phyloP scores from a whole-genome alignment of 2,888 invertebrate species.

The Hybos culiciformis region DNA sequence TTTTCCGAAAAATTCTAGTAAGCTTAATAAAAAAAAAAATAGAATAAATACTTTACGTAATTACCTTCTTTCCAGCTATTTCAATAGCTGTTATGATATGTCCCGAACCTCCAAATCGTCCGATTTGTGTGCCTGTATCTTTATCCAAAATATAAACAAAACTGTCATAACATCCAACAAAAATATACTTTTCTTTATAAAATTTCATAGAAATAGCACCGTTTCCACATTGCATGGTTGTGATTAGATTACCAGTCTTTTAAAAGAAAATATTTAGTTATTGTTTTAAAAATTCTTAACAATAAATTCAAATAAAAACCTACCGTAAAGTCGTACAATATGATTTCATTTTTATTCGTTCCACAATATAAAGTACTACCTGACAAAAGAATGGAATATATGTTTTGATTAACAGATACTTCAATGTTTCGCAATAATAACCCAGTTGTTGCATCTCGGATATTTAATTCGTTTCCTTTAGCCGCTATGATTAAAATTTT shows the following conservation, averaged over 20 bases:
- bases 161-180: conserved; percentile 67
- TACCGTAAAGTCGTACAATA: conserved; percentile 62
- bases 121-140: conserved; percentile 39
- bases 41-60: conserved; percentile 1
- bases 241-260: conserved; percentile 50
- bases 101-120: conserved; percentile 53
- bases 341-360: conserved; percentile 55
- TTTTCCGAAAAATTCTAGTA: conserved; percentile 2
- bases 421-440: conserved; percentile 49
- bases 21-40: conserved; percentile 2
- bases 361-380: conserved; percentile 61
- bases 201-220: conserved; percentile 59
- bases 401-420: conserved; percentile 44
- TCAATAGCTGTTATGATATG: conserved; percentile 59
- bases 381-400: conserved; percentile 55
- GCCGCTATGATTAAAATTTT: conserved; percentile 52
- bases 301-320: conserved; percentile 27
- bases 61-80: conserved; percentile 48
- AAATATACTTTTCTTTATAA: conserved; percentile 45
- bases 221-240: conserved; percentile 49
- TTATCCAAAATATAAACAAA: conserved; percentile 54
- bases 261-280: conserved; percentile 13
- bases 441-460: conserved; percentile 59
- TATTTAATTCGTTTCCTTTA: conserved; percentile 51
- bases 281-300: neutral